These are phyloP conservation scores for Idaea biselata DNA, from an alignment of 2,888 invertebrate genomes.

Conservation along the genomic window DNA sequence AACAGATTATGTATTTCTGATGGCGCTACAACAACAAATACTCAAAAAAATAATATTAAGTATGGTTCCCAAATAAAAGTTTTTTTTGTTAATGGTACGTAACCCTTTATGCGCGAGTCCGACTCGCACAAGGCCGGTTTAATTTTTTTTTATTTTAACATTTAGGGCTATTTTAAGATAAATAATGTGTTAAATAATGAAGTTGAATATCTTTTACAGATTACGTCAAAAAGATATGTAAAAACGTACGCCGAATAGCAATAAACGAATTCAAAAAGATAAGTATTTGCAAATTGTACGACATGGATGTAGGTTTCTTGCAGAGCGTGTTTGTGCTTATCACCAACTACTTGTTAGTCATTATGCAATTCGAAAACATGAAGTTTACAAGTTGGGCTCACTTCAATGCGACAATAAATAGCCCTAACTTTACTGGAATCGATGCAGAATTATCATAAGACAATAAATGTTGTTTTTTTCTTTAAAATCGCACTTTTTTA, in stretches of 20 bases:
- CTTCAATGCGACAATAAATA: not conserved
- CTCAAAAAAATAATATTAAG: too few relatives aligned
- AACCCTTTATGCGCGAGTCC: too few relatives aligned
- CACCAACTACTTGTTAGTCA: not conserved
- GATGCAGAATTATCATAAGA: not conserved
- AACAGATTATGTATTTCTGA: too few relatives aligned
- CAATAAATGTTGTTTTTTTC: not conserved
- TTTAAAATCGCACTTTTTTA: too few relatives aligned
- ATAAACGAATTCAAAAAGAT: conserved; percentile 5
- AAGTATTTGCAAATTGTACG: not conserved
- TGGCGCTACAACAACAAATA: too few relatives aligned
- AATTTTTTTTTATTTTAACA: too few relatives aligned
- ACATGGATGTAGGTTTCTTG: not conserved
- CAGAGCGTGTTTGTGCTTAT: not conserved
- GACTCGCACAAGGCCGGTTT: too few relatives aligned
- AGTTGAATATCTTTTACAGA: not conserved
- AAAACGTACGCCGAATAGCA: conserved; percentile 22
- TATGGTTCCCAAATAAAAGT: too few relatives aligned
- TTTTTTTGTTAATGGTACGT: too few relatives aligned
- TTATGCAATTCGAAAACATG: not conserved
- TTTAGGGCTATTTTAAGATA: too few relatives aligned
- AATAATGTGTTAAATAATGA: not conserved
- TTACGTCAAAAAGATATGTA: conserved; percentile 10
- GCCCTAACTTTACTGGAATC: not conserved
- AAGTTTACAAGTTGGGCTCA: not conserved